phyloP scores from a whole-genome alignment of 2,888 invertebrate genomes.

The Syritta pipiens region DNA sequence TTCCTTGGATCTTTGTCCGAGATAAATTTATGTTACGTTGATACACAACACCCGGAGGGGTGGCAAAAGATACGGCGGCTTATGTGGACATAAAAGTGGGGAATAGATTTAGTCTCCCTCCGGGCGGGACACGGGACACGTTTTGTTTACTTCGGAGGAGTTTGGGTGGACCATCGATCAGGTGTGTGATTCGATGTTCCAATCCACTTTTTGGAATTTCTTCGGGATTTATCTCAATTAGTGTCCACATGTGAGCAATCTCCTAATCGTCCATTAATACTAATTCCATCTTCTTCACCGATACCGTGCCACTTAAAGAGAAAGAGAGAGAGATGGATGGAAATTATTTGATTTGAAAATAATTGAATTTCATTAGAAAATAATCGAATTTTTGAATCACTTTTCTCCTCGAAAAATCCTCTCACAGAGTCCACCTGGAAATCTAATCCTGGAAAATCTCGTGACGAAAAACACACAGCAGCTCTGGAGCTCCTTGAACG shows the following conservation, averaged over 20 bases:
- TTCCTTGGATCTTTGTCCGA: slow-evolving; percentile 41
- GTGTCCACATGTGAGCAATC: slow-evolving; percentile 26
- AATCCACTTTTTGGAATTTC: too few species aligned
- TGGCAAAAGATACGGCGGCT: slow-evolving; percentile 1
- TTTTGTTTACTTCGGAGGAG: too few species aligned
- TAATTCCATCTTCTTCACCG: slow-evolving; percentile 46
- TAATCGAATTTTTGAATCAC: slow-evolving; percentile 46
- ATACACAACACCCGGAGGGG: slow-evolving; percentile 45
- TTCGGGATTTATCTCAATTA: slow-evolving; percentile 43
- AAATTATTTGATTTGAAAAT: slow-evolving; percentile 40
- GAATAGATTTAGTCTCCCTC: slow-evolving; percentile 30
- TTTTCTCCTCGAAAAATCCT: too few species aligned
- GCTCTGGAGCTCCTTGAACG: slow-evolving; percentile 42
- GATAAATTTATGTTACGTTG: slow-evolving; percentile 61
- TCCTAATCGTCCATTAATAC: slow-evolving; percentile 50
- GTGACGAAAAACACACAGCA: too few species aligned
- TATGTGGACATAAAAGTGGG: slow-evolving; percentile 52
- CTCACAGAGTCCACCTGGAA: too few species aligned
- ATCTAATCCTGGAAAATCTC: too few species aligned
- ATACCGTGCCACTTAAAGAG: slow-evolving; percentile 45
- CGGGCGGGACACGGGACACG: too few species aligned
- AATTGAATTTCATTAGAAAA: slow-evolving; percentile 37
- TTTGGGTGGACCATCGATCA: too few species aligned
- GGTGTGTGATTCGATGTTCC: too few species aligned
- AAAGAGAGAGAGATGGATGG: neutral